These are phyloP conservation scores for Agrypnia vestita DNA, from an alignment of 1,140 invertebrate genomes.

Conservation along the genomic window DNA sequence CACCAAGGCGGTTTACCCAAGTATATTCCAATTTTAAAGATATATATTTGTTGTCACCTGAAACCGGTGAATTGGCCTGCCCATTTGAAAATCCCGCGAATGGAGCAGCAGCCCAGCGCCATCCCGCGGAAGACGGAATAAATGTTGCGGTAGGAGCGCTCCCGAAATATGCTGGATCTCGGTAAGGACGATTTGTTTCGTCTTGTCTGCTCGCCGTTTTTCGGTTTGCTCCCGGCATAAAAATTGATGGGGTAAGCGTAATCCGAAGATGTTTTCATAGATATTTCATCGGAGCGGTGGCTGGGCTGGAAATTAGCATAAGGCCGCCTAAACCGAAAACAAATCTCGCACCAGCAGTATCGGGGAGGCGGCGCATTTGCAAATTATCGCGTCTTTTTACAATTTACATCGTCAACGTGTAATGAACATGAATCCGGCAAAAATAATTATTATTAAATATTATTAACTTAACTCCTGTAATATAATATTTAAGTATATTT, in stretches of 20 bases:
- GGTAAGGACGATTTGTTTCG: slow-evolving; percentile 61
- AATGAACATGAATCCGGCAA: too few relatives aligned
- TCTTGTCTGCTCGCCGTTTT: slow-evolving; percentile 48
- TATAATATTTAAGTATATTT: too few relatives aligned
- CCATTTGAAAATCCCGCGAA: slow-evolving; percentile 13
- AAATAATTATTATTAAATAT: too few relatives aligned
- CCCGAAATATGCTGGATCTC: slow-evolving; percentile 60
- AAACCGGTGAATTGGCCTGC: background rate
- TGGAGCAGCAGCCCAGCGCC: slow-evolving; percentile 10
- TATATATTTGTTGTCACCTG: background rate
- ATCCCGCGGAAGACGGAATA: slow-evolving; percentile 32
- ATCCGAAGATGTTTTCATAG: slow-evolving; percentile 58
- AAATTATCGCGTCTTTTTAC: too few relatives aligned
- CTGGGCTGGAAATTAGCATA: slow-evolving; percentile 38
- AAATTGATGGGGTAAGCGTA: slow-evolving; percentile 59
- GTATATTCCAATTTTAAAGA: too few relatives aligned
- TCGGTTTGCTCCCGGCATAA: slow-evolving; percentile 55
- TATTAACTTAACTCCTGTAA: too few relatives aligned
- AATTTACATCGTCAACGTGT: too few relatives aligned
- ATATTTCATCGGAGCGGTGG: slow-evolving; percentile 39
- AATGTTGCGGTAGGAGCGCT: slow-evolving; percentile 37
- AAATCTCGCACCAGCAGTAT: slow-evolving; percentile 27
- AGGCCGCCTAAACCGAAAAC: slow-evolving; percentile 45
- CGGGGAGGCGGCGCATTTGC: background rate
- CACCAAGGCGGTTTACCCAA: too few relatives aligned